Base-by-base conservation (phyloP, 2,797 vertebrate genomes). In the Falco concolor region DNA sequence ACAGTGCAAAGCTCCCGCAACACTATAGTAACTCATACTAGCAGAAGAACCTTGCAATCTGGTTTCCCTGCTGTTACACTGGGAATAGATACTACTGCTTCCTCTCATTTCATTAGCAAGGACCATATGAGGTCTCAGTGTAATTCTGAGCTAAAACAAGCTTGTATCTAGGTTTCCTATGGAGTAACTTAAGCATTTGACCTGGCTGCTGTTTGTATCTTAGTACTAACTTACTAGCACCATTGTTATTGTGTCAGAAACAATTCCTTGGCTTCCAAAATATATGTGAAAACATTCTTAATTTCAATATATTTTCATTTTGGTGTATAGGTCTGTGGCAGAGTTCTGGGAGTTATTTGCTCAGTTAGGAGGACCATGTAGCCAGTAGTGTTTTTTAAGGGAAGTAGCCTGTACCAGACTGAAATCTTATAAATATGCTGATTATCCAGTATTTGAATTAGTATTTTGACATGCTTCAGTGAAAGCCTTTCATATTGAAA, bases 61-160 rank as follows among this genome's bases (percentile, higher is more conserved):
- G 84, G 75, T 93, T 95, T 95, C 86, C 91, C 91, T 93, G 91
- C 96, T 97, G 95, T 90, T 96, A 61, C 6, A 5, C 32, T 93
- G 94, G 93, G 88, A 93, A 80, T 64, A 87, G 90, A 89, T 84
- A 68, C 84, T 90, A 72, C 78, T 94, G 80, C 81, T 83, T 67
- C 88, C 77, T 93, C 95, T 90, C 68, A 56, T 94, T 96, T 95
- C 93, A 83, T 95, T 95, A 93, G 90, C 83, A 61, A 87, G 96
- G 95, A 93, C 93, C 73, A 36, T 95, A 74, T 95, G 96, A 94
- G 93, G 84, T 93, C 93, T 96, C 38, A 13, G 60, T 83, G 84
- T 92, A 97, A 77, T 87, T 94, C 83, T 85, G 91, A 89, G 84
- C 91, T 96, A 85, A 93, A 96, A 91, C 94, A 93, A 94, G 85